Evolutionary conservation across 1,140 invertebrate genomes (phyloP).

Genomic region (Drosophila fuyamai): DNA sequence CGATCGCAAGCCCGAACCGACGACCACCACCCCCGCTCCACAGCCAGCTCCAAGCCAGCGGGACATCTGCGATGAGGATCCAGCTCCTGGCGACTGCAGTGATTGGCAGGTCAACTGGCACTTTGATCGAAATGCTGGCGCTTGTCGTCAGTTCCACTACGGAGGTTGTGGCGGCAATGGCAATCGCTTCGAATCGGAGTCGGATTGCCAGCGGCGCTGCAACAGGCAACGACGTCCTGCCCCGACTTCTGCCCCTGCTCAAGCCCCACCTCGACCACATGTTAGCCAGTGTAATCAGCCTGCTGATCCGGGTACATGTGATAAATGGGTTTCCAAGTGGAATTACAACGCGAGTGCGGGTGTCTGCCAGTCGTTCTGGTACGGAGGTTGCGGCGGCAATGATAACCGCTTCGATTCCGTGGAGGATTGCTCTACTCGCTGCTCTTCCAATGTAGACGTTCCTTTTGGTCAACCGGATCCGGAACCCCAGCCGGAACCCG

Average conservation of each 20-base stretch:
- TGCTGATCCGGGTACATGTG: constrained; percentile 91
- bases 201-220: constrained; percentile 89
- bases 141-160: constrained; percentile 92
- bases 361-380: constrained; percentile 91
- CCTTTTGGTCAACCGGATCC: constrained; percentile 34
- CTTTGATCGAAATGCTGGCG: constrained; percentile 89
- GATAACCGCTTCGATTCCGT: constrained; percentile 91
- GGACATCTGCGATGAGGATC: constrained; percentile 54
- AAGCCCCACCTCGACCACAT: constrained; percentile 8
- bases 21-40: constrained; percentile 60
- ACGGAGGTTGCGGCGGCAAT: constrained; percentile 93
- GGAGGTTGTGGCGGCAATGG: constrained; percentile 93
- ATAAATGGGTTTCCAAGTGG: constrained; percentile 91
- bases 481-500: constrained; percentile 19
- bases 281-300: constrained; percentile 88
- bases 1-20: constrained; percentile 74
- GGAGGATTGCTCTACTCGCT: constrained; percentile 90
- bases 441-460: constrained; percentile 84
- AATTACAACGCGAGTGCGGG: constrained; percentile 91
- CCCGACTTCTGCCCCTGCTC: constrained; percentile 28
- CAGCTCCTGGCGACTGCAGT: constrained; percentile 45
- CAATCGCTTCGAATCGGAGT: constrained; percentile 90
- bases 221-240: constrained; percentile 39
- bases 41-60: constrained; percentile 9
- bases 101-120: constrained; percentile 87